Base-by-base conservation (phyloP, 2,888 invertebrate genomes). In the Stenurella melanura region DNA sequence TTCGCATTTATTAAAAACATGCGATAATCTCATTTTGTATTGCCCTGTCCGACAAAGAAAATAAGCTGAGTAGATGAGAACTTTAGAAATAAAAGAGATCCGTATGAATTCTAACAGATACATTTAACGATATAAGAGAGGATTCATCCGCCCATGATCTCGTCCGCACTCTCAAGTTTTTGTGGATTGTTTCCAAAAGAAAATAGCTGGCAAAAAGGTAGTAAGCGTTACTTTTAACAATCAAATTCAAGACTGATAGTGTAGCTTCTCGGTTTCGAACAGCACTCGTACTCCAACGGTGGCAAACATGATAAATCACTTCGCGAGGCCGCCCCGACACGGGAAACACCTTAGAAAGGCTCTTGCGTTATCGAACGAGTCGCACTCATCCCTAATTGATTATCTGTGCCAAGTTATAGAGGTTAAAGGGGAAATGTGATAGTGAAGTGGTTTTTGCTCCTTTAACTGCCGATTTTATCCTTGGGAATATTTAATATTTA, bases 221-320 rank as follows among this genome's bases (percentile, higher is more conserved):
- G 64, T 61, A 30, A 61, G 30, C 61, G 26, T 30, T 30, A 10
- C 61, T 17, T 54, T 26, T 17, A n/a, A 63, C 72, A 72, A 63
- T 63, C 63, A 63, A 72, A 63, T 61, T 42, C 42, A 50, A 63
- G 34, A 50, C 72, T 54, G 30, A 72, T 71, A 57, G 58, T 30
- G 60, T 42, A 50, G 34, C 61, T 61, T 61, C 63, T 58, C 61
- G 72, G 50, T 54, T 58, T 38, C 12, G 7, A 67, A 54, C 67
- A 54, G 67, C 54, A 67, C 70, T 38, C 34, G 57, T 56, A 21
- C 57, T 60, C 70, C 54, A 60, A 63, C 18, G 72, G 54, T 26
- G 54, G 50, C 50, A 63, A 72, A 72, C 72, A 72, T 63, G 72
- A 72, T 72, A 72, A 72, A 72, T 72, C 72, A 72, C 72, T 72